Evolutionary conservation across 2,888 invertebrate genomes (phyloP), one percentile per base, ranked within the genome.

Genomic region (Drosophila diplacantha): DNA sequence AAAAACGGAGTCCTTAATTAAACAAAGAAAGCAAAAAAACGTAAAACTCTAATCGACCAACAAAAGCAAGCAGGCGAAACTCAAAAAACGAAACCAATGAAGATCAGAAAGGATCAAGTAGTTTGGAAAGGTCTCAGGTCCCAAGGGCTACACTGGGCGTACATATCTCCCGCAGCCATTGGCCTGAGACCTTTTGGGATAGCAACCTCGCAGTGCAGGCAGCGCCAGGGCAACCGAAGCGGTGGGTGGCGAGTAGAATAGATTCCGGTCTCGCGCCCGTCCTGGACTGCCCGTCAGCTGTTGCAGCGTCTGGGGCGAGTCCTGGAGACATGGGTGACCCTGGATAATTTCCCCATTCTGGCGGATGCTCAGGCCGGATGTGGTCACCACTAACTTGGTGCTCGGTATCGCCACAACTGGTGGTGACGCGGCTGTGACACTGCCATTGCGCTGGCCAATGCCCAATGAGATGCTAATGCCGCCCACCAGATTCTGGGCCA

Each of bases 241-340:
- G 69, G 87, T 83, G 41, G 87, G 85, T 65, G 87, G 85, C 70
- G 85, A 83, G 71, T 88, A 85, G 74, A 88, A 88, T 47, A 88
- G 73, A 85, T 88, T 88, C 61, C 88, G 86, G 83, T 88, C 88
- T 69, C 88, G 85, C 52, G 88, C 88, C 67, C 88, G 84, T 77
- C 87, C 87, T 65, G 88, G 88, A 83, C 88, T 88, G 69, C 88
- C 87, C 66, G 83, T 85, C 63, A 87, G 78, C 76, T 87, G 87
- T 67, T 86, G 87, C 44, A 87, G 74, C 56, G 86, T 86, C 72
- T 88, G 87, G 49, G 85, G 86, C 49, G 85, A 81, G 58, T 85
- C 71, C 54, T 55, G 54, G 49, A 86, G 72, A 61, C 72, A 62
- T 43, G 71, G 60, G 24, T 57, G 41, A 14, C 20, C 35, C 29